Evolutionary conservation across 2,797 vertebrate species (phyloP).

Genomic region (Takifugu ocellatus): DNA sequence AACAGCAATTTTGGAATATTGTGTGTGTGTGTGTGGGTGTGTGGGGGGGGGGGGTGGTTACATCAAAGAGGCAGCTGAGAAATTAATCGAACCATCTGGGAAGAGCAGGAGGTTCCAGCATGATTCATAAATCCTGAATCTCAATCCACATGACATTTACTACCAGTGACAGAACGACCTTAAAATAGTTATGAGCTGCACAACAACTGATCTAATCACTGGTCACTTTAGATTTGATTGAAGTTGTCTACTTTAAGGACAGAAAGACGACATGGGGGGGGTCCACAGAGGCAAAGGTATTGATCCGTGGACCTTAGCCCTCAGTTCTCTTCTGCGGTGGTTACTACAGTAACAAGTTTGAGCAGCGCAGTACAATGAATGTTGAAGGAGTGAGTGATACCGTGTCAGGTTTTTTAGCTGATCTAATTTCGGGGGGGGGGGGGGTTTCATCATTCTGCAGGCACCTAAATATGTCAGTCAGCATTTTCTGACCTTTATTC

Average conservation of each 20-base stretch:
- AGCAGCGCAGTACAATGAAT: conserved; percentile 57
- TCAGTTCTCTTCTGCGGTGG: conserved; percentile 57
- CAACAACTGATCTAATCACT: conserved; percentile 71
- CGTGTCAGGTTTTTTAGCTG: conserved; percentile 62
- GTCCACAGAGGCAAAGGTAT: conserved; percentile 45
- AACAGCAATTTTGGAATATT: conserved; percentile 60
- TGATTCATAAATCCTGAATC: conserved; percentile 48
- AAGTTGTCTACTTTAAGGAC: conserved; percentile 67
- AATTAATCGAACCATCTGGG: conserved; percentile 53
- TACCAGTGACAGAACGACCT: conserved; percentile 35
- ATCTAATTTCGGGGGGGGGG: conserved; percentile 57
- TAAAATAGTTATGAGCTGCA: conserved; percentile 58
- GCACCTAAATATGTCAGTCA: conserved; percentile 54
- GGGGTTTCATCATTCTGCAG: conserved; percentile 51
- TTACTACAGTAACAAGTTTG: conserved; percentile 48
- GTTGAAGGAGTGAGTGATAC: conserved; percentile 54
- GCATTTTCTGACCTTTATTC: conserved; percentile 60
- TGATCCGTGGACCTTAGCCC: conserved; percentile 59
- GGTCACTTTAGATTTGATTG: conserved; percentile 74
- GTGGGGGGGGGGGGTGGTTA: conserved; percentile 24
- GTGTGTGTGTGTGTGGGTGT: conserved; percentile 21
- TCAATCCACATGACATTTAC: conserved; percentile 43
- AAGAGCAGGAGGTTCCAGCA: conserved; percentile 33
- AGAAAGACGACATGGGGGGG: conserved; percentile 41
- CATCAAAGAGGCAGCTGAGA: conserved; percentile 40